Conservation (phyloP, 2,113 vertebrate species). For the Caranx ignobilis region DNA sequence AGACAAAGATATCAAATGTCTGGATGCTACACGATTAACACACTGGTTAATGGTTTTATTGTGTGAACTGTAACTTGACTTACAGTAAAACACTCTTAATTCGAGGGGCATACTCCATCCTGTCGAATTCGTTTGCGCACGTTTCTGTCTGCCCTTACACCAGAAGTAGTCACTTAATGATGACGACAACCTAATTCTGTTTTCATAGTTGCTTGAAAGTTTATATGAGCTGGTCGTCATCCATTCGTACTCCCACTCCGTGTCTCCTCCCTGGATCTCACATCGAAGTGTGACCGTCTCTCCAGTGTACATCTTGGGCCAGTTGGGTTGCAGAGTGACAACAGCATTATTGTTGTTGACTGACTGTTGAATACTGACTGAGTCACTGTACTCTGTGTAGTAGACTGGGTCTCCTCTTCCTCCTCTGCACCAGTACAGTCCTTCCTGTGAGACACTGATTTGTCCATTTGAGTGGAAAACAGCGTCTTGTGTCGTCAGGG, state of each 20-base stretch:
- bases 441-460: slow-evolving; percentile 30
- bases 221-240: no score
- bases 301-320: slow-evolving; percentile 25
- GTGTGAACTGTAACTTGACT: no score
- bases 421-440: slow-evolving; percentile 41
- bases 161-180: no score
- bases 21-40: no score
- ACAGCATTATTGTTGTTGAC: neutral
- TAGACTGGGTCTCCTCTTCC: neutral
- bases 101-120: no score
- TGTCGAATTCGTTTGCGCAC: no score
- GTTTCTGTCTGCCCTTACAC: no score
- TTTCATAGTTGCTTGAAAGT: neutral
- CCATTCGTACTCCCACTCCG: neutral
- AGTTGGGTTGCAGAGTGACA: slow-evolving; percentile 21
- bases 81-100: no score
- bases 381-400: slow-evolving; percentile 19
- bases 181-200: neutral
- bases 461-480: no score
- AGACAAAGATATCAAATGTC: no score
- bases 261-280: slow-evolving; percentile 5
- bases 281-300: slow-evolving; percentile 34
- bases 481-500: neutral
- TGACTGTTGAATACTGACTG: neutral
- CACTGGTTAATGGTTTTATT: neutral